Evolutionary conservation across 2,113 vertebrate species (phyloP), one percentile per base, ranked within the genome.

Genomic region (Pseudolaguvia tuberculata): DNA sequence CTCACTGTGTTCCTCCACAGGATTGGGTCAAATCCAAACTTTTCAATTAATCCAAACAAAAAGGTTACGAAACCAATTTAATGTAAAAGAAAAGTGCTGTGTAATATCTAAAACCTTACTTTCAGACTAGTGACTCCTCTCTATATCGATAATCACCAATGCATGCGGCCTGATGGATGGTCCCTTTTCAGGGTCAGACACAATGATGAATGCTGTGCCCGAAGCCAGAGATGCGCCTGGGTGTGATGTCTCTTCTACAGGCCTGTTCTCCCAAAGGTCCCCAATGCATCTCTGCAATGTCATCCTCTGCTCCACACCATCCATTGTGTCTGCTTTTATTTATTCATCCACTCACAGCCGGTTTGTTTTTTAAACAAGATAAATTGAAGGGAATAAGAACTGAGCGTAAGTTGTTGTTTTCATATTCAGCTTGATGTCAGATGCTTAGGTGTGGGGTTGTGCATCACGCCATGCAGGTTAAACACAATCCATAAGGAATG

Each of bases 201-300:
- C 85, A 68, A 86, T 93, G 93, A 93, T 92, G 82, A 91, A 94
- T 90, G 82, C 85, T 86, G 86, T 84, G 90, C 92, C 91, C 88
- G 83, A 73, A 91, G 90, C 92, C 58, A 88, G 89, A 89, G 89
- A 88, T 85, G 88, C 47, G 74, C 73, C 90, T 89, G 91, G 89
- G 88, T 70, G 87, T 87, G 87, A 89, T 87, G 88, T 73, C 82
- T 80, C 72, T 65, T 77, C 29, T 35, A 74, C 11, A 72, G 74
- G 73, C 63, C 76, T 57, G 21, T 48, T 88, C 87, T 90, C 87
- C 83, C 75, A 86, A 88, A 84, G 68, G 68, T 23, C 58, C 65
- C 50, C 55, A 57, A 6, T 45, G 31, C 70, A 55, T 53, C 23
- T 77, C 72, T 52, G 25, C 70, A 42, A 69, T 72, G 29, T 42